Percentiles rank a stretch among this genome's conserved stretches.
Evolutionary conservation across 2,888 invertebrate genomes (phyloP).

Genomic region (Ennomos quercinarius): DNA sequence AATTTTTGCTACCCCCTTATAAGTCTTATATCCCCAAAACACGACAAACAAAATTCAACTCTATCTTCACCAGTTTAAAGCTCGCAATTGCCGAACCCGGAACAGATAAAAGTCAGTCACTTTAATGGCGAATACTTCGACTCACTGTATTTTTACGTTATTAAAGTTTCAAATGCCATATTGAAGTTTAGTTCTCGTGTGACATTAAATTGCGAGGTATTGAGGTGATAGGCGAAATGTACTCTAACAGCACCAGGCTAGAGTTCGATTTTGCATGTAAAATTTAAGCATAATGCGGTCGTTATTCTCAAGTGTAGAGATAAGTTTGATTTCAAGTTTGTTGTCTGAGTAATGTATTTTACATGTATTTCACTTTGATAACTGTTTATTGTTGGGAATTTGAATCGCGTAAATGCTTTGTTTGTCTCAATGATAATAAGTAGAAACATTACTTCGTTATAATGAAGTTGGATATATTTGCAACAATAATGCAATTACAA

Average conservation of each 20-base stretch:
- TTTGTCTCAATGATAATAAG: slow-evolving; percentile 3
- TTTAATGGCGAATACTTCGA: slow-evolving; percentile 35
- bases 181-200: slow-evolving; percentile 41
- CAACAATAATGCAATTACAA: too few species aligned
- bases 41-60: slow-evolving; percentile 4
- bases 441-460: neutral
- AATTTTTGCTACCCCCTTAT: slow-evolving; percentile 25
- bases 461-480: too few species aligned
- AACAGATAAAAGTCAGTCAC: slow-evolving; percentile 16
- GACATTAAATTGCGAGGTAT: slow-evolving; percentile 36
- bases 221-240: slow-evolving; percentile 14
- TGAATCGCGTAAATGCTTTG: slow-evolving; percentile 7
- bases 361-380: slow-evolving; percentile 26
- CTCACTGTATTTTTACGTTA: slow-evolving; percentile 41
- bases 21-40: slow-evolving; percentile 1
- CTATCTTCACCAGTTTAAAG: neutral
- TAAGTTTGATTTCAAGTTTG: slow-evolving; percentile 33
- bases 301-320: slow-evolving; percentile 28
- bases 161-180: slow-evolving; percentile 44
- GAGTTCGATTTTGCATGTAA: slow-evolving; percentile 8
- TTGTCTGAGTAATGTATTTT: slow-evolving; percentile 31
- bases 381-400: slow-evolving; percentile 21
- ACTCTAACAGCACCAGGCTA: slow-evolving; percentile 4
- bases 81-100: neutral
- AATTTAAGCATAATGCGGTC: slow-evolving; percentile 20